These are phyloP conservation scores for Oriolus oriolus DNA, from an alignment of 2,113 vertebrate species.

Conservation along the genomic window DNA sequence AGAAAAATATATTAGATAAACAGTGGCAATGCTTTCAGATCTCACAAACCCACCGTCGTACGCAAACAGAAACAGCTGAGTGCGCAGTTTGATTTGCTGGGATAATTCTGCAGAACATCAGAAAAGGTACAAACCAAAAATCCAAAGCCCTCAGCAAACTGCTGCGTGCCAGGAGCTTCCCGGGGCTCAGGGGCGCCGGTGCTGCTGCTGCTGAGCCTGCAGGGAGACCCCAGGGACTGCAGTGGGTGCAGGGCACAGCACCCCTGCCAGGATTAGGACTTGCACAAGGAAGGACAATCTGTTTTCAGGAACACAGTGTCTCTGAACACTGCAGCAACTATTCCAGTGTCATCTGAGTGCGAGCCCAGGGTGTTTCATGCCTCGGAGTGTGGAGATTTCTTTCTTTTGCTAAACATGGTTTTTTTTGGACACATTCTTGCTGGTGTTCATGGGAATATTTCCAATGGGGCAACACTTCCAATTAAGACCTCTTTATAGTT, in stretches of 20 bases:
- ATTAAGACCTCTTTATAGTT: background rate
- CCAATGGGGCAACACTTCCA: constrained; percentile 1
- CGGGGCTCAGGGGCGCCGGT: background rate
- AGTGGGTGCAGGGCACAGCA: background rate
- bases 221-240: background rate
- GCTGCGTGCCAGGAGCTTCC: accelerated
- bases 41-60: background rate
- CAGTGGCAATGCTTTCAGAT: background rate
- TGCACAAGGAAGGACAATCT: background rate
- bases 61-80: background rate
- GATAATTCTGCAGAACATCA: background rate
- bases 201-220: background rate
- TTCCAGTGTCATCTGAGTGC: background rate
- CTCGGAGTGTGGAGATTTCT: background rate
- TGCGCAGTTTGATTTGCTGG: background rate
- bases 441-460: background rate
- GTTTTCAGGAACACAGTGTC: background rate
- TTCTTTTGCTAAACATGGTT: background rate
- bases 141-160: background rate
- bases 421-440: constrained; percentile 21
- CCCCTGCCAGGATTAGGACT: background rate
- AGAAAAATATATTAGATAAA: background rate
- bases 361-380: background rate
- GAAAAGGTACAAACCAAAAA: background rate
- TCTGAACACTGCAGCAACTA: background rate